Evolutionary conservation across 2,113 vertebrate species (phyloP).

Genomic region (Pseudorasbora parva): DNA sequence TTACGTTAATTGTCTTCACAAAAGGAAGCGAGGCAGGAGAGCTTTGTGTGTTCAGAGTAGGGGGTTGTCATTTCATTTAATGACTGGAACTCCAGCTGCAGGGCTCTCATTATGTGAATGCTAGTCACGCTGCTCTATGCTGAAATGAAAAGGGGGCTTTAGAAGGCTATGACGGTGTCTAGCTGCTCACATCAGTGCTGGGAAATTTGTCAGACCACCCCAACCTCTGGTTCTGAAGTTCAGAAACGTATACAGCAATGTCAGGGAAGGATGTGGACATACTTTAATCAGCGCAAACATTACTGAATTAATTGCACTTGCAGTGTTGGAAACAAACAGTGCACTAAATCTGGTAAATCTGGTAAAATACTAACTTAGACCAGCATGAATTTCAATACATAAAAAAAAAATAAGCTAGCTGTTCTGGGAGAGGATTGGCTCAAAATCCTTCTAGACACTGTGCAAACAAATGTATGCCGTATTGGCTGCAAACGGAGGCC

Average conservation of each 20-base stretch:
- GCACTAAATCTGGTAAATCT: background rate
- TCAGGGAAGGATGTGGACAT: background rate
- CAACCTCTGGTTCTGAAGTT: background rate
- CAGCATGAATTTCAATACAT: background rate
- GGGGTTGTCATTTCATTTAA: slow-evolving; percentile 18
- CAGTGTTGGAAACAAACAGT: background rate
- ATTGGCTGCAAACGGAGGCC: too few relatives aligned
- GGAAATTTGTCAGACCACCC: background rate
- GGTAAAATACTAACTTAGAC: background rate
- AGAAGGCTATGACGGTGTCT: slow-evolving; percentile 7
- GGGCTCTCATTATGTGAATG: slow-evolving; percentile 17
- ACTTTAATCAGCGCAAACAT: background rate
- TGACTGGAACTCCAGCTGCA: slow-evolving; percentile 28
- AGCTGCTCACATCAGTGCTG: background rate
- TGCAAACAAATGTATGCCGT: too few relatives aligned
- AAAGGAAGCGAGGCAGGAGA: slow-evolving; percentile 10
- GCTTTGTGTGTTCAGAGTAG: slow-evolving; percentile 22
- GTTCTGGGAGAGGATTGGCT: too few relatives aligned
- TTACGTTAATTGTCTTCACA: background rate
- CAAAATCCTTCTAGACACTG: too few relatives aligned
- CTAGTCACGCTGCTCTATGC: slow-evolving; percentile 12
- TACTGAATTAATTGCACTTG: background rate
- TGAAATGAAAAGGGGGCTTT: background rate
- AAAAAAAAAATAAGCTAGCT: background rate
- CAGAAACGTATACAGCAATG: background rate